These are phyloP conservation scores for Melanargia galathea DNA, from an alignment of 2,888 invertebrate genomes.

Conservation along the genomic window DNA sequence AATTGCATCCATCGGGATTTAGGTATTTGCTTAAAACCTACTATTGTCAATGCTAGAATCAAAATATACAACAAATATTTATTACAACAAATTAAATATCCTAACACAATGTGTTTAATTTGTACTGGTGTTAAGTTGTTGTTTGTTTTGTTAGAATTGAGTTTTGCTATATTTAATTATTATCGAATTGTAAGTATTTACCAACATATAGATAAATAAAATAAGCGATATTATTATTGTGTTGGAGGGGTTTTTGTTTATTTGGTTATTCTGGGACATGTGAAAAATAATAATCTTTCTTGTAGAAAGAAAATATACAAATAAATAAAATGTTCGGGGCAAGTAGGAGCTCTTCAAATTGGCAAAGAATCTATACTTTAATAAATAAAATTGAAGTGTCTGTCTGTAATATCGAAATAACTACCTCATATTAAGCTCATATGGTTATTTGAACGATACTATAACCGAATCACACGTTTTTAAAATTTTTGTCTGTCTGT, in stretches of 20 bases:
- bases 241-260: too few relatives aligned
- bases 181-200: not conserved
- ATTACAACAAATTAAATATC: not conserved
- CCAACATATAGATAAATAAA: too few relatives aligned
- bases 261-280: too few relatives aligned
- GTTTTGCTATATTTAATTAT: not conserved
- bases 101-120: not conserved
- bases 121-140: not conserved
- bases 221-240: too few relatives aligned
- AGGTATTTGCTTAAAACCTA: not conserved
- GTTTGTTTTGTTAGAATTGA: not conserved
- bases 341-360: not conserved
- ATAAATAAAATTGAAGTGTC: too few relatives aligned
- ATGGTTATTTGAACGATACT: too few relatives aligned
- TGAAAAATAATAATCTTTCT: too few relatives aligned
- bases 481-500: too few relatives aligned
- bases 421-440: too few relatives aligned
- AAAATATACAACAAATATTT: not conserved
- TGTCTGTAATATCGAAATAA: too few relatives aligned
- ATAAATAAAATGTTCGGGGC: not conserved
- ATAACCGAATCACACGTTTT: too few relatives aligned
- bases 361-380: not conserved
- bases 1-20: constrained; percentile 4
- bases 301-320: not conserved
- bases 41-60: not conserved